Conservation (phyloP, 2,113 vertebrate genomes). For the Egretta garzetta region DNA sequence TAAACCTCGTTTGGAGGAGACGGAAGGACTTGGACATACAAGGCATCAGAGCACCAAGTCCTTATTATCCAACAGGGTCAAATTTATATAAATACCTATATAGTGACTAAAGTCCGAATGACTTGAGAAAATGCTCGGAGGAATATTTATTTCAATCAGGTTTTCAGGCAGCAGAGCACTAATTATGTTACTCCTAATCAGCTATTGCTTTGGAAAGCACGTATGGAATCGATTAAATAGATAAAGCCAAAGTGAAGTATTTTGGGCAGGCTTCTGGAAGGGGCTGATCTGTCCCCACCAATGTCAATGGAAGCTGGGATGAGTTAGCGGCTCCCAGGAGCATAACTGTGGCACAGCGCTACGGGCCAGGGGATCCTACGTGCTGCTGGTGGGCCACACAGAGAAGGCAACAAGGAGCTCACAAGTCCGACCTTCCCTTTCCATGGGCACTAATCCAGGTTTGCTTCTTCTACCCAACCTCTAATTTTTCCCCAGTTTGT, state of each 20-base stretch:
- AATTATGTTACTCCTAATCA: neutral
- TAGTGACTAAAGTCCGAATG: neutral
- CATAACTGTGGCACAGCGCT: rapidly evolving
- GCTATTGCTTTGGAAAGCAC: neutral
- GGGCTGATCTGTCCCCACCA: neutral
- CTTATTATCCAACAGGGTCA: neutral
- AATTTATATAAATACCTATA: neutral
- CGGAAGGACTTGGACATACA: neutral
- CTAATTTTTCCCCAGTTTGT: neutral
- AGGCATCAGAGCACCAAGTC: neutral
- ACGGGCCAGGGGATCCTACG: rapidly evolving
- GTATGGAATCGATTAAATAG: neutral
- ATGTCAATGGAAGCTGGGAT: neutral
- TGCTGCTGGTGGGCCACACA: neutral
- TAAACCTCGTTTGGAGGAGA: neutral
- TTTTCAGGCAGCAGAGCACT: neutral
- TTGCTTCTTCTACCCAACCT: neutral
- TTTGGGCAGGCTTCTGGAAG: neutral
- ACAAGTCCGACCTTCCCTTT: neutral
- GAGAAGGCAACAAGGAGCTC: neutral
- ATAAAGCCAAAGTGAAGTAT: neutral
- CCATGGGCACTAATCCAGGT: neutral
- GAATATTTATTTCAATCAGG: neutral
- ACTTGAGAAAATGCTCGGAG: neutral
- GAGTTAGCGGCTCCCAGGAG: neutral